A percentile compares a stretch with the other conserved stretches of the same genome.
Evolutionary conservation across 64 coral and sea anemone genomes (phyloP).

Genomic region (Acropora tenuis): DNA sequence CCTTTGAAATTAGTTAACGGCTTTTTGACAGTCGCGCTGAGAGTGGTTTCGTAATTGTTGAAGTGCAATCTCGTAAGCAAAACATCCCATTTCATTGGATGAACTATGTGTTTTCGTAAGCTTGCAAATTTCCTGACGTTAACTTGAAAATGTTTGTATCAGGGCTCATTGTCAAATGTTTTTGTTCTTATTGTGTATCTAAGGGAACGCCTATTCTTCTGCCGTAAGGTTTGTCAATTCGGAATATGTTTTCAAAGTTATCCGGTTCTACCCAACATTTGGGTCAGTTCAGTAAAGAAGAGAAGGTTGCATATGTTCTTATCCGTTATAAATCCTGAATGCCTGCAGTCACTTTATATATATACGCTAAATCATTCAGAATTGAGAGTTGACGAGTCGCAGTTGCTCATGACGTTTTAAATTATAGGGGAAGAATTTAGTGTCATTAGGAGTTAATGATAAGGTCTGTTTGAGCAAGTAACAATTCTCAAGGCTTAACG

Average conservation of each 20-base stretch:
- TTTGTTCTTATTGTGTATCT: not conserved
- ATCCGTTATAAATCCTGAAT: not conserved
- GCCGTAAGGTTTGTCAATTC: not conserved
- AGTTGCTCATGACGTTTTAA: too few species aligned
- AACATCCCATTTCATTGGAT: too few species aligned
- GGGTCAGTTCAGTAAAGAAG: not conserved
- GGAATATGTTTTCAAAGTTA: not conserved
- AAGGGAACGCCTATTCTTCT: not conserved
- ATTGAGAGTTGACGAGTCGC: too few species aligned
- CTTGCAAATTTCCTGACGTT: not conserved
- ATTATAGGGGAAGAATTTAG: too few species aligned
- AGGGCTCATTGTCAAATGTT: not conserved
- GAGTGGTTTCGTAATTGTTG: too few species aligned
- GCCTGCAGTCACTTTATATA: not conserved
- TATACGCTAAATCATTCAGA: too few species aligned
- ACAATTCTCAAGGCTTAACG: not conserved
- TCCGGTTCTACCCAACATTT: not conserved
- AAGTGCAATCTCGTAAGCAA: too few species aligned
- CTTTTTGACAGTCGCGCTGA: not conserved
- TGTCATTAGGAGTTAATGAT: too few species aligned
- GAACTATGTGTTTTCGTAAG: not conserved
- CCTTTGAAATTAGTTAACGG: not conserved
- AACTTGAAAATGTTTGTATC: not conserved
- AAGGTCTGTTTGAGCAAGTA: too few species aligned
- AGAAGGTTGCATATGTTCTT: constrained; percentile 18